These are phyloP conservation scores for Ellobium chinense DNA, from an alignment of 2,888 invertebrate genomes.

Conservation along the genomic window DNA sequence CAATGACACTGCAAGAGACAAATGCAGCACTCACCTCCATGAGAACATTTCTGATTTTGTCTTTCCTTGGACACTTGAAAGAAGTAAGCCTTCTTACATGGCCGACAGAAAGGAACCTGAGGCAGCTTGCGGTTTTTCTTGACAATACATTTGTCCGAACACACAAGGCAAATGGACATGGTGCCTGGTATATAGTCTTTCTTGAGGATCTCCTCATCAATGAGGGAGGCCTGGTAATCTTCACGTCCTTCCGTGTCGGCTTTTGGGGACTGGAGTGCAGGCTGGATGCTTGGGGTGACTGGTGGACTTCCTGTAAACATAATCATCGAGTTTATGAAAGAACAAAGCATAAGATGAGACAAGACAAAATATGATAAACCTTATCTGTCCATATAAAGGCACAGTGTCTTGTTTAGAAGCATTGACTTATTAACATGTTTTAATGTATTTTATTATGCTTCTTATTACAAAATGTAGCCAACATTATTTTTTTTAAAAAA, in stretches of 20 bases:
- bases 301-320: constrained; percentile 36
- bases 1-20: no score
- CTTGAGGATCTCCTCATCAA: constrained; percentile 13
- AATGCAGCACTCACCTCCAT: constrained; percentile 27
- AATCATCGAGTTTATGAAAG: no score
- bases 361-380: no score
- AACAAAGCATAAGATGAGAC: background rate
- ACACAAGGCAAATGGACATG: constrained; percentile 26
- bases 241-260: background rate
- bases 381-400: no score
- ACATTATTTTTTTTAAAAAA: no score
- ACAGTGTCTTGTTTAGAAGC: no score
- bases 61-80: constrained; percentile 9
- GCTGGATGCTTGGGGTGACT: constrained; percentile 32
- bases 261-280: background rate
- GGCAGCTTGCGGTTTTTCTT: constrained; percentile 41
- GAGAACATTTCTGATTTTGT: background rate
- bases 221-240: constrained; percentile 16
- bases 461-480: no score
- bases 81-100: constrained; percentile 38
- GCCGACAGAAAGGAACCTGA: constrained; percentile 34
- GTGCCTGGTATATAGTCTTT: background rate
- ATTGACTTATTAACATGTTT: no score
- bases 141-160: constrained; percentile 10
- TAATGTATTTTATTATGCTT: no score